A percentile compares a stretch with the other conserved stretches of the same genome.
phyloP scores from a whole-genome alignment of 2,888 invertebrate species.

The Drosophila gaucha region DNA sequence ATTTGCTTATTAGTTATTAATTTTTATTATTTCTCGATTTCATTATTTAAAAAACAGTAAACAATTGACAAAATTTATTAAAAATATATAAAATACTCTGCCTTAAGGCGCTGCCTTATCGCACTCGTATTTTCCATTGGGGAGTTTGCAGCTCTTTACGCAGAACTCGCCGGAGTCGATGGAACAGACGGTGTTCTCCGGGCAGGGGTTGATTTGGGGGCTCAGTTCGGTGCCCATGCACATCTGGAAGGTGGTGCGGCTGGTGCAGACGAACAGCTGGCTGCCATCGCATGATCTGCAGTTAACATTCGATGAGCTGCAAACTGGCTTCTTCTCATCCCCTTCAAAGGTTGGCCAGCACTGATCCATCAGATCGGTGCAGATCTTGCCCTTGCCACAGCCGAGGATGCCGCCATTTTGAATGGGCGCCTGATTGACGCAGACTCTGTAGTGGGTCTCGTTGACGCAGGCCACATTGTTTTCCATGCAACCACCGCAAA shows the following conservation, averaged over 20 bases:
- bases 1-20: neutral
- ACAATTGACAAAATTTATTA: neutral
- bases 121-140: slow-evolving; percentile 54
- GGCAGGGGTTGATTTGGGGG: slow-evolving; percentile 45
- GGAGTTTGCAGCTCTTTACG: slow-evolving; percentile 54
- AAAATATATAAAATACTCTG: neutral
- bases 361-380: slow-evolving; percentile 30
- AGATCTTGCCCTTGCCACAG: slow-evolving; percentile 59
- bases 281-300: slow-evolving; percentile 61
- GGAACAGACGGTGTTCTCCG: slow-evolving; percentile 53
- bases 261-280: slow-evolving; percentile 70
- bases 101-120: slow-evolving; percentile 26
- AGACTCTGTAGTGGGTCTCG: slow-evolving; percentile 66
- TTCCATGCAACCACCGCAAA: slow-evolving; percentile 59
- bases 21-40: neutral
- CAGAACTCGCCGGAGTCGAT: slow-evolving; percentile 62
- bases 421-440: slow-evolving; percentile 30
- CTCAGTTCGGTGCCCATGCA: slow-evolving; percentile 48
- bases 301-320: neutral
- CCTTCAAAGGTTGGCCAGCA: slow-evolving; percentile 25
- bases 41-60: neutral
- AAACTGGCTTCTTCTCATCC: slow-evolving; percentile 21
- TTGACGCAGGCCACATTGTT: slow-evolving; percentile 69
- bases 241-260: slow-evolving; percentile 64
- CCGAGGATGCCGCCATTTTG: neutral